Conservation (phyloP, 2,888 invertebrate genomes). For the Dryomyza anilis region DNA sequence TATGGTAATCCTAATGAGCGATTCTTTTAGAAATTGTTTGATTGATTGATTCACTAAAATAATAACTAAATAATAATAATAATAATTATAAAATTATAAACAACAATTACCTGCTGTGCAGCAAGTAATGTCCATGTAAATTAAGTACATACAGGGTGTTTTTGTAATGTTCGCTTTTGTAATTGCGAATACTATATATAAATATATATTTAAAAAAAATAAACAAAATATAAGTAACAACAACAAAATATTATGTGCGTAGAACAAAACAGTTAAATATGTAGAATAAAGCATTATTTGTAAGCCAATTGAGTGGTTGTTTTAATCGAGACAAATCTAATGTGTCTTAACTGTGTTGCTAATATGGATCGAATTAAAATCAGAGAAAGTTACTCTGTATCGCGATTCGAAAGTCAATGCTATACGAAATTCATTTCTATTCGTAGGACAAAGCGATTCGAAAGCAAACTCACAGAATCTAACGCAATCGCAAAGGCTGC, state of each 20-base stretch:
- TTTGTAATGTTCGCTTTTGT: slow-evolving; percentile 32
- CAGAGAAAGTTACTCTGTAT: not conserved
- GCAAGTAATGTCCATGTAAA: slow-evolving; percentile 52
- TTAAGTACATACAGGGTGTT: slow-evolving; percentile 44
- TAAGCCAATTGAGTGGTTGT: slow-evolving; percentile 24
- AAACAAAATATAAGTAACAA: slow-evolving; percentile 18
- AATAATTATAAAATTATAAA: not conserved
- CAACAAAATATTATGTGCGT: slow-evolving; percentile 29
- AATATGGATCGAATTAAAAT: not conserved
- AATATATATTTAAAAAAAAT: slow-evolving; percentile 25
- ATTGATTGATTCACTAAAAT: slow-evolving; percentile 3
- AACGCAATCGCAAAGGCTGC: too few relatives aligned
- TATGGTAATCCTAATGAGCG: slow-evolving; percentile 9
- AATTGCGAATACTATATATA: too few relatives aligned
- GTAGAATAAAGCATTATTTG: slow-evolving; percentile 37
- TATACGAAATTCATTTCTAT: too few relatives aligned
- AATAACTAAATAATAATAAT: not conserved
- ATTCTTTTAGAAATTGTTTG: slow-evolving; percentile 22
- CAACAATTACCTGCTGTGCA: slow-evolving; percentile 53
- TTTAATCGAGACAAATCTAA: too few relatives aligned
- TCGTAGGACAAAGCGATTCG: too few relatives aligned
- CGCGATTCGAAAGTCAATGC: too few relatives aligned
- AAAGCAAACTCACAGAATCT: too few relatives aligned
- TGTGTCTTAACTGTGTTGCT: not conserved
- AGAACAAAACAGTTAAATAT: slow-evolving; percentile 33